These are phyloP conservation scores for Sceloporus undulatus DNA, from an alignment of 2,113 vertebrate species.

Conservation along the genomic window DNA sequence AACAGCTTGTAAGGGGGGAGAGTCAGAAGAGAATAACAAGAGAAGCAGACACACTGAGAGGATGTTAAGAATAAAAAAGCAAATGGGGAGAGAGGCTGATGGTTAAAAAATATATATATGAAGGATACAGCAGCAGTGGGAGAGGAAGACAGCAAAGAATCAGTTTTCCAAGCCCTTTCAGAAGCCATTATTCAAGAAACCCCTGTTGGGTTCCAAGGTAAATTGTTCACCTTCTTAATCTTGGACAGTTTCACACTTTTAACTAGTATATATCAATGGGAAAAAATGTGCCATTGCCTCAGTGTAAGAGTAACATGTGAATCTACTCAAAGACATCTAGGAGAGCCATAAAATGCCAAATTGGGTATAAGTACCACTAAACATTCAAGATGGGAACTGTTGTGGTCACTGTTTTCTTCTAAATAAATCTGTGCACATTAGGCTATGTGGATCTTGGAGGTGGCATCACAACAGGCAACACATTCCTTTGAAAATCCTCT, in stretches of 20 bases:
- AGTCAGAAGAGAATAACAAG: constrained; percentile 5
- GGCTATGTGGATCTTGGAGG: no score
- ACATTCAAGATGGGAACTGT: background rate
- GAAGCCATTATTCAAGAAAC: constrained; percentile 24
- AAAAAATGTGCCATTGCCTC: background rate
- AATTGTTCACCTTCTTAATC: background rate
- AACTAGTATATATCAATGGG: constrained; percentile 1
- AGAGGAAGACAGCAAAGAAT: background rate
- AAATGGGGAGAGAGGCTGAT: background rate
- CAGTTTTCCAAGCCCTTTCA: constrained; percentile 30
- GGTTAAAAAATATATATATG: background rate
- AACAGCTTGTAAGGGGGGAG: constrained; percentile 19
- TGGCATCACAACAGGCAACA: no score
- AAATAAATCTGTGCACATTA: background rate
- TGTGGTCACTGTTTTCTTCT: background rate
- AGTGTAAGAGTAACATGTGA: background rate
- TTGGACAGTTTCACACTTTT: background rate
- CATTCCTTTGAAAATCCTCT: no score
- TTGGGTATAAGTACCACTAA: background rate
- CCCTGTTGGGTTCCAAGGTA: background rate
- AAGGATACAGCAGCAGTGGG: constrained; percentile 17
- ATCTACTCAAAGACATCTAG: background rate
- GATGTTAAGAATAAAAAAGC: constrained; percentile 25
- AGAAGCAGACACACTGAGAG: fast-evolving
- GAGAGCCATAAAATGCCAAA: background rate